phyloP scores from a whole-genome alignment of 1,140 invertebrate species.

The Drosophila takahashii region DNA sequence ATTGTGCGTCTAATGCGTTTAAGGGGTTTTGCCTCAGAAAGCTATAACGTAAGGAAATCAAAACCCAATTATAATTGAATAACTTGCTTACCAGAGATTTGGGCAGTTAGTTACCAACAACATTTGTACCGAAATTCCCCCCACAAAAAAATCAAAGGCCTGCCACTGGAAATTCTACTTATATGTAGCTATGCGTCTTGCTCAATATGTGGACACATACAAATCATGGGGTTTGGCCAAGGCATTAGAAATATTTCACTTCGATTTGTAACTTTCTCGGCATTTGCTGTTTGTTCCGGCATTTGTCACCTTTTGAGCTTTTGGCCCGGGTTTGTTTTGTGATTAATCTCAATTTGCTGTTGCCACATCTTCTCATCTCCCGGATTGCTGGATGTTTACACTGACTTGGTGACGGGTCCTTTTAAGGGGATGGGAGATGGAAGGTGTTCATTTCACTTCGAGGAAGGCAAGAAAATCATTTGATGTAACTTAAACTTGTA shows the following conservation, averaged over 20 bases:
- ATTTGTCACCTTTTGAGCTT: conserved; percentile 75
- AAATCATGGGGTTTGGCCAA: conserved; percentile 65
- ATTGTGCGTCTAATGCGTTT: too few relatives aligned
- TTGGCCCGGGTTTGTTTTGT: conserved; percentile 51
- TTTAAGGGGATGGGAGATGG: not conserved
- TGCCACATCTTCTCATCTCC: conserved; percentile 47
- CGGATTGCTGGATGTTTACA: conserved; percentile 18
- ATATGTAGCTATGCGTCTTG: too few relatives aligned
- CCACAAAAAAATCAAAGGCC: too few relatives aligned
- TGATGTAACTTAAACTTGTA: conserved; percentile 34
- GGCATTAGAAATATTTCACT: conserved; percentile 65
- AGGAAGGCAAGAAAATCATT: conserved; percentile 20
- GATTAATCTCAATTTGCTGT: conserved; percentile 75
- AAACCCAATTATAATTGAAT: too few relatives aligned
- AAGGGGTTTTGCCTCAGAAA: too few relatives aligned
- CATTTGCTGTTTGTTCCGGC: conserved; percentile 28
- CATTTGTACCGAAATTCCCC: too few relatives aligned
- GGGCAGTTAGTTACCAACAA: too few relatives aligned
- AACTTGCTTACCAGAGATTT: too few relatives aligned
- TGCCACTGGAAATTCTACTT: too few relatives aligned
- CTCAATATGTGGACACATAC: conserved; percentile 52
- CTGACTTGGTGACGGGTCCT: not conserved
- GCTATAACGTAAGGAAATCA: too few relatives aligned
- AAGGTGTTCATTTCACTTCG: conserved; percentile 12
- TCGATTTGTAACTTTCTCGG: conserved; percentile 24